Percentiles rank a stretch among this genome's conserved stretches.
Evolutionary conservation across 2,797 vertebrate genomes (phyloP).

Genomic region (Momotus momota): DNA sequence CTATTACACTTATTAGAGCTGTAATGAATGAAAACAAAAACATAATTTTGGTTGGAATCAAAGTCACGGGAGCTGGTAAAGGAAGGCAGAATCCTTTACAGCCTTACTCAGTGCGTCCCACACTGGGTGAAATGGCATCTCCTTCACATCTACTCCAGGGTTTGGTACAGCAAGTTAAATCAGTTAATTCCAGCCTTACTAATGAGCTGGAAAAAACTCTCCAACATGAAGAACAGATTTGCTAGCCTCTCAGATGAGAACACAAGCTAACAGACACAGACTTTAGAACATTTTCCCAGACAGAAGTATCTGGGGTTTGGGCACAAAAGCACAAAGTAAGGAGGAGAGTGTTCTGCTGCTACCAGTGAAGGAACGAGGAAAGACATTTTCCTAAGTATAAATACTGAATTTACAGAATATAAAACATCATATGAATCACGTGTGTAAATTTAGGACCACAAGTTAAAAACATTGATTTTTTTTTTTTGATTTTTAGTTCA

Average conservation of each 20-base stretch:
- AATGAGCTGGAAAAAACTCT: background rate
- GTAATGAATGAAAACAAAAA: background rate
- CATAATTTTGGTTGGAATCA: background rate
- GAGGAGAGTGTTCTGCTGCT: background rate
- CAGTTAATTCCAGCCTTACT: background rate
- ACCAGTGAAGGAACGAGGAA: background rate
- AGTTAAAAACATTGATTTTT: background rate
- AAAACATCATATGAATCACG: background rate
- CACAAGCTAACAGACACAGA: background rate
- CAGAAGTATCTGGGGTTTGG: background rate
- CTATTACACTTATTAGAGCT: background rate
- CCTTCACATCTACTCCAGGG: background rate
- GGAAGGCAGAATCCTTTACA: background rate
- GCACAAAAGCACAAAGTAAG: background rate
- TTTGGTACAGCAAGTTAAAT: background rate
- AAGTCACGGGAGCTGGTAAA: background rate
- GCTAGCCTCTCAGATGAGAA: background rate
- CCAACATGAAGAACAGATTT: background rate
- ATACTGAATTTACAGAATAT: background rate
- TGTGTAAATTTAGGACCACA: background rate
- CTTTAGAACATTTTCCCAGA: background rate
- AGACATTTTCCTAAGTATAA: background rate
- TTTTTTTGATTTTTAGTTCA: background rate
- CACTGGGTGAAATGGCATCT: background rate
- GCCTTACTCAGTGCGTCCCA: background rate